Base-by-base conservation (phyloP, 2,797 vertebrate genomes). In the Pseudochromis fuscus region DNA sequence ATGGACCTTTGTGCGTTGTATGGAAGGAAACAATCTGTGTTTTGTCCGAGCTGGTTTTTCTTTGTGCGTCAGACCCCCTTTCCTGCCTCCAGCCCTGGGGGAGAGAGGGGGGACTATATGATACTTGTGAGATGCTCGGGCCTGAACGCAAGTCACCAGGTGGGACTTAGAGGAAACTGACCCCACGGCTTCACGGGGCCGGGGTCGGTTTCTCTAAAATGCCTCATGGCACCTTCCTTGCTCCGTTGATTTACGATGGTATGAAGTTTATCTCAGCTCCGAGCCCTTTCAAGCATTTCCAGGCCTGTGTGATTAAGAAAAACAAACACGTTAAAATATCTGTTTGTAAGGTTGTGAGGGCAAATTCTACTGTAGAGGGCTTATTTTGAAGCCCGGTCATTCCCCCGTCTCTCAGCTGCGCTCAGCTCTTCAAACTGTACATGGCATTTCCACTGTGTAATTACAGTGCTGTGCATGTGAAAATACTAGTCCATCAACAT, bases 1-100 rank as follows among this genome's bases (percentile, higher is more conserved):
- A 60, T 68, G 66, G 62, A 49, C 60, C 64, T 73, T 75, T 88
- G 80, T 90, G 59, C 70, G 72, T 83, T 86, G 68, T 83, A 58
- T 66, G 31, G 58, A 65, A 40, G 71, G 82, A 83, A 94, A 95
- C 92, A 93, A 91, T 90, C 92, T 89, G 87, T 75, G 81, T 83
- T 82, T 83, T 88, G 82, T 89, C 79, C 71, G 50, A 46, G 57
- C 30, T 35, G 55, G 53, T 69, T 74, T 70, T 74, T 56, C n/a
- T 67, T 44, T 21, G 52, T 71, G 65, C 40, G 53, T 77, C 61
- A 70, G 72, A 75, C 49, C 67, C 48, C 74, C 56, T 68, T 75
- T 79, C 67, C 75, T 85, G 61, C 72, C 70, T 75, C 46, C 49
- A 45, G 21, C 69, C 69, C 52, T 21, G 15, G 24, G 64, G 75